Evolutionary conservation across 2,888 invertebrate genomes (phyloP), one percentile per base, ranked within the genome.

Genomic region (Euplexia lucipara): DNA sequence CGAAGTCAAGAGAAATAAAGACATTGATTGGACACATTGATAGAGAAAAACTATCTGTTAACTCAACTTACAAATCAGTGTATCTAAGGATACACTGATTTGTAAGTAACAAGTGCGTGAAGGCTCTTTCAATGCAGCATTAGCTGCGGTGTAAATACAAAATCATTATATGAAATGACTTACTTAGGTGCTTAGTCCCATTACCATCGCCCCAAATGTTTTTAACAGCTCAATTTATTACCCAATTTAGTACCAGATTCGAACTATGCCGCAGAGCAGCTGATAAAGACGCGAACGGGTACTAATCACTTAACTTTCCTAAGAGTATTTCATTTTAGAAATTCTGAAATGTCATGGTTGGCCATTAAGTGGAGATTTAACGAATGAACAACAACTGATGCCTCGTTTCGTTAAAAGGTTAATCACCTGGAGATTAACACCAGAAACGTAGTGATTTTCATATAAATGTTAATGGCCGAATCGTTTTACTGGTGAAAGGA

Each of bases 291-390:
- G 41, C 48, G 52, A 80, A 69, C 47, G 54, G 59, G 49, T 60
- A 44, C 62, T 84, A 83, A 83, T 83, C 77, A 71, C 76, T 67
- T 66, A 82, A 83, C 73, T 83, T 85, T 79, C 59, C 52, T 68
- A 61, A 54, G 60, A 70, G 58, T 72, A 69, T 79, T 78, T 67
- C 66, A 64, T 61, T 67, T 70, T 58, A 62, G 63, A 81, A 66
- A 78, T 81, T 81, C 54, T 65, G 65, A 56, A 59, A 39, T 64
- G 71, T 83, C 83, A 83, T 67, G 76, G 52, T 63, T 22, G 48
- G 44, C 58, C 74, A 79, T 82, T 78, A 77, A 58, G 60, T 39
- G 45, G 14, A 63, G 49, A 72, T 63, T 72, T 72, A 78, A 74
- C 56, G 78, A 63, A 37, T 48, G 44, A 48, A 48, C 63, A 72